These are phyloP conservation scores for Lepidurus arcticus DNA, from an alignment of 1,140 invertebrate genomes.

Conservation along the genomic window DNA sequence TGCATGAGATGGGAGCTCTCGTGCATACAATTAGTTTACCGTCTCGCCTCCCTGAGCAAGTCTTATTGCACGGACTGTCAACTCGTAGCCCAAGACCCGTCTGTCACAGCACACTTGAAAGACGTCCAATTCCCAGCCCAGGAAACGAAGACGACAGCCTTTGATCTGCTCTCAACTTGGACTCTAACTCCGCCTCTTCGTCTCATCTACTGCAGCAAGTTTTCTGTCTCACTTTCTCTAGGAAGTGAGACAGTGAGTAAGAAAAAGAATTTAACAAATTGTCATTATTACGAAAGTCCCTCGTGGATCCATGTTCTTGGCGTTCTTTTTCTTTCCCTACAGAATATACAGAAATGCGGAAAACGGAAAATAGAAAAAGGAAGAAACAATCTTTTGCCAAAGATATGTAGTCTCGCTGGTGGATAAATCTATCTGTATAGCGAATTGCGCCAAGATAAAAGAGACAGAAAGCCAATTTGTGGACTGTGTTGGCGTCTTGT, in stretches of 20 bases:
- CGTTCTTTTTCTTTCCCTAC: too few relatives aligned
- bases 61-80: slow-evolving; percentile 21
- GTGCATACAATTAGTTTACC: slow-evolving; percentile 19
- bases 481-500: not conserved
- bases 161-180: not conserved
- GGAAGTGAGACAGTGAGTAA: too few relatives aligned
- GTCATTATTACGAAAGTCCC: too few relatives aligned
- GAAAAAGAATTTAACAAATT: too few relatives aligned
- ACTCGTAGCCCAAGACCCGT: slow-evolving; percentile 6
- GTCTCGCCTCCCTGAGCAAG: slow-evolving; percentile 15
- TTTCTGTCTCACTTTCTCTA: too few relatives aligned
- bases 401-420: not conserved
- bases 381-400: not conserved
- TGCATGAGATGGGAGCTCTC: slow-evolving; percentile 12
- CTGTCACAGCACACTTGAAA: slow-evolving; percentile 18
- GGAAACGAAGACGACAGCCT: slow-evolving; percentile 13
- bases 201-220: not conserved
- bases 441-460: not conserved
- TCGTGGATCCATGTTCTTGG: too few relatives aligned
- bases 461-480: slow-evolving; percentile 7
- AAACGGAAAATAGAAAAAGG: too few relatives aligned
- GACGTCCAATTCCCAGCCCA: slow-evolving; percentile 16
- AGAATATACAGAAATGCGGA: too few relatives aligned
- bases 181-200: not conserved
- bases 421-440: not conserved